Conservation (phyloP, 2,888 invertebrate species). For the Disparrhopalites patrizii region DNA sequence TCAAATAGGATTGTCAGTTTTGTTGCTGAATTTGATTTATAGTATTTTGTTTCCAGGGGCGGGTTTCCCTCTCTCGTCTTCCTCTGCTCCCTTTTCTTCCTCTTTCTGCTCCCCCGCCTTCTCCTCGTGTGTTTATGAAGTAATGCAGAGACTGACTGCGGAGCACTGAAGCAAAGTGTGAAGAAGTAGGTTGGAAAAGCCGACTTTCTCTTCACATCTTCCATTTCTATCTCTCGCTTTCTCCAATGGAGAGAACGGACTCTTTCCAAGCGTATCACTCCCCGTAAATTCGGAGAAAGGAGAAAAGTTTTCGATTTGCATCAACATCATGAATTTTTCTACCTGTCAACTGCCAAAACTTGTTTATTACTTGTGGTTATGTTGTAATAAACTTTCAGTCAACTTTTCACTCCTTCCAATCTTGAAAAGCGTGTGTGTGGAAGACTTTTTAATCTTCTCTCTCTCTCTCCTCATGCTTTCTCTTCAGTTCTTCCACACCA, state of each 20-base stretch:
- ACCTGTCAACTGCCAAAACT: constrained; percentile 24
- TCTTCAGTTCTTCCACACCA: background rate
- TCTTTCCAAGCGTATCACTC: too few species aligned
- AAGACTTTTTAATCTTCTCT: too few species aligned
- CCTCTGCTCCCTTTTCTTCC: background rate
- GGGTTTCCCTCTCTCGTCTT: background rate
- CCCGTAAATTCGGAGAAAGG: background rate
- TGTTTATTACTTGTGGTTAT: constrained; percentile 18
- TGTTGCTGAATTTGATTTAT: too few species aligned
- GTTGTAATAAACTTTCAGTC: constrained; percentile 18
- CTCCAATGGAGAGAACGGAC: too few species aligned
- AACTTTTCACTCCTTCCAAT: background rate
- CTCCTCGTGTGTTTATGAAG: background rate
- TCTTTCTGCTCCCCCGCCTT: background rate
- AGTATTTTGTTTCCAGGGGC: too few species aligned
- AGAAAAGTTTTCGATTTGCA: constrained; percentile 21
- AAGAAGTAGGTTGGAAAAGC: background rate
- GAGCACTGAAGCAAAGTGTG: background rate
- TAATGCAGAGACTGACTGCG: background rate
- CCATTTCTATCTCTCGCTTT: too few species aligned
- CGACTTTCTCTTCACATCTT: too few species aligned
- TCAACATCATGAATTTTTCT: constrained; percentile 9
- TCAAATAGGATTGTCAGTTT: too few species aligned
- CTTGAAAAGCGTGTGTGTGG: background rate
- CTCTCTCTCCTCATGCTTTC: too few species aligned